Conservation (phyloP, 2,888 invertebrate species). For the Cheilosia grossa region DNA sequence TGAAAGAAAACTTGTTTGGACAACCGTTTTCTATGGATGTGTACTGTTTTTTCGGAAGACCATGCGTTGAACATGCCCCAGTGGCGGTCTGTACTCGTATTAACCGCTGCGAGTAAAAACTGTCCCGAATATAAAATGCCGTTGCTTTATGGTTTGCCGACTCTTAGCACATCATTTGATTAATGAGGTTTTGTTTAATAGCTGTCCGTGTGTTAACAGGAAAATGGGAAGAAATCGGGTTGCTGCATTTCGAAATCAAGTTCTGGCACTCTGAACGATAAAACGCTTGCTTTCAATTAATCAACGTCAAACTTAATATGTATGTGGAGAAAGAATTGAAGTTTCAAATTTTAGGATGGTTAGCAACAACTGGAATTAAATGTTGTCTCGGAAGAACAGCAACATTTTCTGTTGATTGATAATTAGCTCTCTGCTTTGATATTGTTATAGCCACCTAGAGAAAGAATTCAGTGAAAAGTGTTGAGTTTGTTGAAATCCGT, state of each 20-base stretch:
- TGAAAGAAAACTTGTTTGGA: conserved; percentile 33
- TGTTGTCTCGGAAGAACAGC: too few species aligned
- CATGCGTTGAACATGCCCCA: background rate
- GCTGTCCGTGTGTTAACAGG: conserved; percentile 3
- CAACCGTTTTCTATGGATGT: conserved; percentile 28
- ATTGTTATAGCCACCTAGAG: too few species aligned
- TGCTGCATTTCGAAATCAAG: background rate
- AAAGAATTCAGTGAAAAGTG: too few species aligned
- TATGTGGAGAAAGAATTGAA: too few species aligned
- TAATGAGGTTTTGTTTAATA: conserved; percentile 33
- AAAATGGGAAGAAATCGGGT: background rate
- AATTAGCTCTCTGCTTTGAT: too few species aligned
- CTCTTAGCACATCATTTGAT: conserved; percentile 31
- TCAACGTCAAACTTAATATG: too few species aligned
- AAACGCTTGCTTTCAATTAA: too few species aligned
- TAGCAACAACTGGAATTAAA: too few species aligned
- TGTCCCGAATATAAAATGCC: background rate
- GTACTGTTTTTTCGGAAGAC: background rate
- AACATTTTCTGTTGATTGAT: too few species aligned
- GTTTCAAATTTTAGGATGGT: too few species aligned
- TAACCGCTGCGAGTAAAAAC: background rate
- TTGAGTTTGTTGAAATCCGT: too few species aligned
- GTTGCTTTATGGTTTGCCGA: conserved; percentile 20
- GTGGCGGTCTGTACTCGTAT: background rate
- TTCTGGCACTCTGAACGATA: too few species aligned